Base-by-base conservation (phyloP, 2,797 vertebrate species). In the Acrossocheilus wenchowensis region DNA sequence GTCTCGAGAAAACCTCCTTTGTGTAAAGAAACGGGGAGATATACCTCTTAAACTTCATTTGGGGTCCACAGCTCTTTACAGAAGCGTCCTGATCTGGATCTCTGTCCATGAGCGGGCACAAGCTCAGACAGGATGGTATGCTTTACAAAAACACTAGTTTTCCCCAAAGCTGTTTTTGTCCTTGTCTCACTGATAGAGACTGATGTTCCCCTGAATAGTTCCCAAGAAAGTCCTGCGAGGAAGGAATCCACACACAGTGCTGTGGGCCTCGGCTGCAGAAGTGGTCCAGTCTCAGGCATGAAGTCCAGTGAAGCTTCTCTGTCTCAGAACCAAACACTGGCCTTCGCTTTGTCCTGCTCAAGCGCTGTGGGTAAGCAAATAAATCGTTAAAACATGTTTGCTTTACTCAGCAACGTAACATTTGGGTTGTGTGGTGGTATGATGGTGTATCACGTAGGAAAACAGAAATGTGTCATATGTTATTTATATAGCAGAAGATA, bases 271-370 rank as follows among this genome's bases (percentile, higher is more conserved):
- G 45, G 71, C 81, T 69, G 66, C 82, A 86, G 86, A 79, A 68
- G 62, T 72, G 64, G 84, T 83, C 81, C 81, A 54, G 62, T 87
- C 83, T 68, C 45, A 78, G 81, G 52, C 78, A 12, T 71, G 50
- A 34, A 87, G 87, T 79, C 75, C 62, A 75, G 69, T 68, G 39
- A 78, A 52, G 71, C 81, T 64, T 86, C 62, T 78, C 57, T 10
- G 41, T 73, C 73, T 97, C 94, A 98, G 94, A 98, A 99, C 98
- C 98, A 99, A 86, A 96, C 94, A 64, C 96, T 93, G 41, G 97
- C 95, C 93, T 98, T 98, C 91, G 89, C 94, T 95, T 98, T 99
- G 92, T 97, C 97, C 89, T 97, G 97, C 92, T 98, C 97, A 84
- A 96, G 94, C 93, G 95, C 98, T 99, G 92, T 21, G 87, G 81